Percentiles rank a stretch among this genome's conserved stretches.
Evolutionary conservation across 2,113 vertebrate species (phyloP).

Genomic region (Eudyptes chrysolophus): DNA sequence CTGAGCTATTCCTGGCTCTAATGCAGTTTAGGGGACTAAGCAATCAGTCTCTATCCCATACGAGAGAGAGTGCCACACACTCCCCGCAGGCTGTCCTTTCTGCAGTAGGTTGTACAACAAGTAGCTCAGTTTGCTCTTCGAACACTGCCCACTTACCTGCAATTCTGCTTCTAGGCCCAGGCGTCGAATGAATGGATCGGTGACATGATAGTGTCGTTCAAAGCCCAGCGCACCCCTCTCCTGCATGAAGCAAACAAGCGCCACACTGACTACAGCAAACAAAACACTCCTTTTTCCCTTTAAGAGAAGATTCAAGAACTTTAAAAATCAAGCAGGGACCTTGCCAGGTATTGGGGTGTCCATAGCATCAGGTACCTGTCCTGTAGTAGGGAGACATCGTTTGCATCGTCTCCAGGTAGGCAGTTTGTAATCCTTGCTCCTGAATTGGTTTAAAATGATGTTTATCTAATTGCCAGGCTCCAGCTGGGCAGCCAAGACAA

Average conservation of each 20-base stretch:
- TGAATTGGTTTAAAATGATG: not conserved
- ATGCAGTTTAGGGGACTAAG: not conserved
- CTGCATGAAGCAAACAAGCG: conserved; percentile 64
- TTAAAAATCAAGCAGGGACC: not conserved
- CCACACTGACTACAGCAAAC: not conserved
- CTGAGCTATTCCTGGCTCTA: not conserved
- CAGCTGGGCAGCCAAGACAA: not conserved
- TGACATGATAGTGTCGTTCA: conserved; percentile 92
- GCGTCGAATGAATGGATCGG: conserved; percentile 93
- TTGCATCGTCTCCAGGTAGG: not conserved
- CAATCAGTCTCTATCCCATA: not conserved
- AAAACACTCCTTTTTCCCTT: not conserved
- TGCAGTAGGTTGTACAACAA: fast-evolving
- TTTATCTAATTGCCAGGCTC: not conserved
- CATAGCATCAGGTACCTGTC: not conserved
- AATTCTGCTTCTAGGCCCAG: conserved; percentile 95
- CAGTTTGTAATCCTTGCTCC: not conserved
- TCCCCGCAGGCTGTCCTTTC: not conserved
- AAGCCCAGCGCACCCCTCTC: conserved; percentile 89
- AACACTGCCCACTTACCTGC: conserved; percentile 78
- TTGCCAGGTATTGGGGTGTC: not conserved
- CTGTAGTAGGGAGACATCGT: not conserved
- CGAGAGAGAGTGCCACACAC: fast-evolving
- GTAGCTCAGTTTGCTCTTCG: not conserved
- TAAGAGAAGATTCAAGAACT: not conserved